Evolutionary conservation across 2,113 vertebrate species (phyloP).

Genomic region (Entomyzon cyanotis): DNA sequence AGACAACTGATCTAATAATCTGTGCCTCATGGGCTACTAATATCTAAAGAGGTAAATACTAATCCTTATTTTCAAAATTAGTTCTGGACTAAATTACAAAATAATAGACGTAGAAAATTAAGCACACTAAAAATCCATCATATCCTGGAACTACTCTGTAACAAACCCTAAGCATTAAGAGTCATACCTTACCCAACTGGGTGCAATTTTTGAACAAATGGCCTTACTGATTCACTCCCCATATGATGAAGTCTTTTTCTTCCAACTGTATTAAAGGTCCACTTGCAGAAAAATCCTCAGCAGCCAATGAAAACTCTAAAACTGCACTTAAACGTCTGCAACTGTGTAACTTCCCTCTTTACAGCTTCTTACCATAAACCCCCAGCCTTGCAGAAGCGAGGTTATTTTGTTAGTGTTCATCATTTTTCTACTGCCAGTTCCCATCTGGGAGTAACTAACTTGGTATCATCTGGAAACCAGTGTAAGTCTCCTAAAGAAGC

Average conservation of each 20-base stretch:
- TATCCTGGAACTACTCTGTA: background rate
- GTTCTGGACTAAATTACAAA: background rate
- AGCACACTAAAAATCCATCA: background rate
- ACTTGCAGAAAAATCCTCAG: background rate
- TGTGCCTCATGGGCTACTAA: background rate
- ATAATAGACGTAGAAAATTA: background rate
- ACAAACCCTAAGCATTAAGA: background rate
- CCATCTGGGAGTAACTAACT: background rate
- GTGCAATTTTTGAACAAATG: background rate
- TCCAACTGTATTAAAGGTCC: background rate
- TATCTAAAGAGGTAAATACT: background rate
- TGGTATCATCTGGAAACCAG: background rate
- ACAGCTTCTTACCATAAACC: background rate
- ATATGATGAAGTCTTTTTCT: background rate
- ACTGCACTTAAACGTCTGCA: background rate
- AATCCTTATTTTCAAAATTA: background rate
- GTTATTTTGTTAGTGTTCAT: background rate
- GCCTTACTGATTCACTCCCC: background rate
- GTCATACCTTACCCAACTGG: background rate
- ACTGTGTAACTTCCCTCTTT: background rate
- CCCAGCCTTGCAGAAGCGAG: background rate
- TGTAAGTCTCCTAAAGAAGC: background rate
- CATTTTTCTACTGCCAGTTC: background rate
- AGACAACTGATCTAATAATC: slow-evolving; percentile 1
- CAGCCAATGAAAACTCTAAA: background rate